Conservation (phyloP, 2,797 vertebrate species). For the Peromyscus melanophrys region DNA sequence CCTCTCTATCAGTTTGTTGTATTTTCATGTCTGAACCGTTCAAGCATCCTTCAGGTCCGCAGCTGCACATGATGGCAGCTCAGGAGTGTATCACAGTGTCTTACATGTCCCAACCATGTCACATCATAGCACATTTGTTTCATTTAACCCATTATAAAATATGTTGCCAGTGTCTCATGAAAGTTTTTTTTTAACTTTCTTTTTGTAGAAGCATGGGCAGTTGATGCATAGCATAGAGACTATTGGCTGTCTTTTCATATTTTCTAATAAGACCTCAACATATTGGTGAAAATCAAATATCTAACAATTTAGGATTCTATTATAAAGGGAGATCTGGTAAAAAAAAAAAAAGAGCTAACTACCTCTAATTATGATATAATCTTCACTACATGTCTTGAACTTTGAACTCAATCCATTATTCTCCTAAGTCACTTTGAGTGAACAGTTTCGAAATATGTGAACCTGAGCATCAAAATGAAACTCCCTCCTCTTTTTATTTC, state of each 20-base stretch:
- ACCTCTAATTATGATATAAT: neutral
- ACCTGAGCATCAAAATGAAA: neutral
- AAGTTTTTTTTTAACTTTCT: neutral
- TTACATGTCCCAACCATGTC: neutral
- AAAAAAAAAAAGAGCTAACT: neutral
- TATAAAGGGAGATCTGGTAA: neutral
- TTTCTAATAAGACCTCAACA: neutral
- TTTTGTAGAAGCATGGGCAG: neutral
- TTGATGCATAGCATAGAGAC: neutral
- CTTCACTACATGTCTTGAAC: neutral
- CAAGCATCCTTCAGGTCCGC: neutral
- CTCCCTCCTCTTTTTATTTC: neutral
- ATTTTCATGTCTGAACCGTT: conserved; percentile 10
- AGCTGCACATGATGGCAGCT: neutral
- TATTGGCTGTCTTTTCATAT: neutral
- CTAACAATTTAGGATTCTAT: neutral
- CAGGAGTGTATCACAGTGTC: neutral
- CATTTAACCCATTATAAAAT: neutral
- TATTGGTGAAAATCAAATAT: neutral
- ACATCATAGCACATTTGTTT: neutral
- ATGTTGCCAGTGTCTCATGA: neutral
- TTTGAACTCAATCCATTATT: neutral
- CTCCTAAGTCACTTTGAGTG: neutral
- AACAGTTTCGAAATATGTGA: neutral
- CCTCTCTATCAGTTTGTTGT: neutral